These are phyloP conservation scores for Ctenopoma kingsleyae DNA, from an alignment of 2,797 vertebrate genomes.

Conservation along the genomic window DNA sequence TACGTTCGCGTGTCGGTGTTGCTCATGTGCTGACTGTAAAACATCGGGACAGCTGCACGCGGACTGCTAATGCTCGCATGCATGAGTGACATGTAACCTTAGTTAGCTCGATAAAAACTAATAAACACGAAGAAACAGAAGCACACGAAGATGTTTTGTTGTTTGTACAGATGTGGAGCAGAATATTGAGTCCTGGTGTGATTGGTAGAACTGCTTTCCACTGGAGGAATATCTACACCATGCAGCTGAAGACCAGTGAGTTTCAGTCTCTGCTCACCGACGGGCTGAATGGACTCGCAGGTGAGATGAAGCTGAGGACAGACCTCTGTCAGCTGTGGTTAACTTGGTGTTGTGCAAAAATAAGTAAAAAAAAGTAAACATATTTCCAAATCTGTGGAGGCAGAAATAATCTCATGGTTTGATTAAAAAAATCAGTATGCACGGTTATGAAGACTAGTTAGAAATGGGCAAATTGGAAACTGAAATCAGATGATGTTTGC, in stretches of 20 bases:
- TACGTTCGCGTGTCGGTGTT: not conserved
- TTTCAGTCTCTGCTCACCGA: conserved; percentile 92
- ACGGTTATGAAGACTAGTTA: too few species aligned
- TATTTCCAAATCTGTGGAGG: too few species aligned
- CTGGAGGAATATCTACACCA: conserved; percentile 82
- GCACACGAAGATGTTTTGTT: not conserved
- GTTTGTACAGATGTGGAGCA: conserved; percentile 80
- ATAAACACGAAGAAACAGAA: not conserved
- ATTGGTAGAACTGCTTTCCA: conserved; percentile 43
- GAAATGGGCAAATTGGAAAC: too few species aligned
- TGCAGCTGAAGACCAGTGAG: conserved; percentile 90
- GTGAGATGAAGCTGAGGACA: conserved; percentile 74
- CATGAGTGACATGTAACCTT: not conserved
- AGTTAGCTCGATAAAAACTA: not conserved
- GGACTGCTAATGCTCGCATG: not conserved
- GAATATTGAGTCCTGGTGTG: conserved; percentile 56
- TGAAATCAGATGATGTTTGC: too few species aligned
- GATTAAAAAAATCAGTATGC: too few species aligned
- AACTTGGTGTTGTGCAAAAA: too few species aligned
- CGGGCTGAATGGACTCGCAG: conserved; percentile 90
- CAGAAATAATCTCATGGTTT: too few species aligned
- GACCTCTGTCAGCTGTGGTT: not conserved
- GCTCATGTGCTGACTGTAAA: not conserved
- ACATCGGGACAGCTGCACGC: not conserved
- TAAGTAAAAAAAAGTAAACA: too few species aligned